Evolutionary conservation across 2,888 invertebrate genomes (phyloP), one percentile per base, ranked within the genome.

Genomic region (Aspidiotus rigidus): DNA sequence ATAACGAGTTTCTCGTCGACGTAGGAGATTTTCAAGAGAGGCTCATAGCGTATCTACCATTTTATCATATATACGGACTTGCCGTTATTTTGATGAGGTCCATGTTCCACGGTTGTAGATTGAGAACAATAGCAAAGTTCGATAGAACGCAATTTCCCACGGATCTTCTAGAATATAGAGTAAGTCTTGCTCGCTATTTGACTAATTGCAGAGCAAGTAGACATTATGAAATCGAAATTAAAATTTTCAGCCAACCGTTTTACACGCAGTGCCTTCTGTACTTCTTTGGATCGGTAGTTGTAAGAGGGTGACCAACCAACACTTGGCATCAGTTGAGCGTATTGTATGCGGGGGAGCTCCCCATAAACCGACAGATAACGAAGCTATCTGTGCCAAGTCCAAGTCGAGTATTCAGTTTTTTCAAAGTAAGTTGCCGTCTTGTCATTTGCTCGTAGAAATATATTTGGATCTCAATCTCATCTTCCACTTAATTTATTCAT

Each of bases 281-380:
- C 11, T 49, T 13, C 49, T 49, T n/a, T 11, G 10, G 10, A 11
- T 49, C n/a, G 49, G 49, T 49, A 49, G n/a, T 49, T 2, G n/a
- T 6, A 2, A 11, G n/a, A 49, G 10, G 49, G 49, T 49, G 11
- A 49, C 49, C n/a, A 2, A 11, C n/a, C 11, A 49, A 49, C 49
- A 49, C n/a, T n/a, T 49, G 11, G 49, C 49, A 13, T 13, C 49
- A 49, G 10, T 49, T 13, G 11, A n/a, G n/a, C n/a, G n/a, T 49
- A n/a, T 49, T 49, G 49, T 49, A n/a, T 49, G 49, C n/a, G 49
- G 49, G n/a, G 49, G 11, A 49, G 49, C 49, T n/a, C 49, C 49
- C 6, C 11, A 13, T 11, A 49, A n/a, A 13, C 11, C 49, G n/a
- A 6, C 49, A 3, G 49, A 49, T 49, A 11, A n/a, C 6, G 49